A percentile compares a stretch with the other conserved stretches of the same genome.
phyloP scores from a whole-genome alignment of 2,113 vertebrate species.

The Alaudala cheleensis region DNA sequence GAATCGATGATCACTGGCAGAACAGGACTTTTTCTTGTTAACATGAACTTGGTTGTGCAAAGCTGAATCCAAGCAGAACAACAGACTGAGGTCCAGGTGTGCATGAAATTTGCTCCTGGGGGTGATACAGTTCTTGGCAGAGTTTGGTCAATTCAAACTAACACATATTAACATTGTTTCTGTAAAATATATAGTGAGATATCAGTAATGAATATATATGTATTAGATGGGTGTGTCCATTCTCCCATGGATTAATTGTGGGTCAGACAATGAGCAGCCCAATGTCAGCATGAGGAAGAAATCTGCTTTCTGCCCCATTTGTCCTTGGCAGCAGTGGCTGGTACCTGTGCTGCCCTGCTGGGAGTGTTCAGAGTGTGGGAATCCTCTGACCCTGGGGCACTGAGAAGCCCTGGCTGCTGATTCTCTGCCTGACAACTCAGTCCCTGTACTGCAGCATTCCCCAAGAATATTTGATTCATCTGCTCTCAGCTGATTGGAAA shows the following conservation, averaged over 20 bases:
- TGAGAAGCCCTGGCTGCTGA: not conserved
- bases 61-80: not conserved
- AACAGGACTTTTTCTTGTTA: not conserved
- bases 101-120: not conserved
- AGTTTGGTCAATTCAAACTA: not conserved
- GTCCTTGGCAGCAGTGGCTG: not conserved
- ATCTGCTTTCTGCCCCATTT: not conserved
- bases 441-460: not conserved
- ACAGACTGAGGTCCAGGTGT: not conserved
- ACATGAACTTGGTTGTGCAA: not conserved
- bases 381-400: not conserved
- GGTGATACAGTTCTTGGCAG: not conserved
- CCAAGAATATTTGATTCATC: not conserved
- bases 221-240: not conserved
- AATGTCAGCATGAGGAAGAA: fast-evolving
- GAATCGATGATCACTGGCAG: not conserved
- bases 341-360: not conserved
- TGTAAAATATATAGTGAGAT: not conserved
- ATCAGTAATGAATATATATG: not conserved
- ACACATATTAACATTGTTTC: not conserved
- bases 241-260: not conserved
- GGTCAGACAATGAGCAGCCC: not conserved
- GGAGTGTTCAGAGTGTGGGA: fast-evolving
- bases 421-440: not conserved
- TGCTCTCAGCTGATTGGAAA: not conserved